A percentile compares a stretch with the other conserved stretches of the same genome.
These are phyloP conservation scores for Drosophila meridionalis DNA, from an alignment of 2,888 invertebrate species.

Conservation along the genomic window DNA sequence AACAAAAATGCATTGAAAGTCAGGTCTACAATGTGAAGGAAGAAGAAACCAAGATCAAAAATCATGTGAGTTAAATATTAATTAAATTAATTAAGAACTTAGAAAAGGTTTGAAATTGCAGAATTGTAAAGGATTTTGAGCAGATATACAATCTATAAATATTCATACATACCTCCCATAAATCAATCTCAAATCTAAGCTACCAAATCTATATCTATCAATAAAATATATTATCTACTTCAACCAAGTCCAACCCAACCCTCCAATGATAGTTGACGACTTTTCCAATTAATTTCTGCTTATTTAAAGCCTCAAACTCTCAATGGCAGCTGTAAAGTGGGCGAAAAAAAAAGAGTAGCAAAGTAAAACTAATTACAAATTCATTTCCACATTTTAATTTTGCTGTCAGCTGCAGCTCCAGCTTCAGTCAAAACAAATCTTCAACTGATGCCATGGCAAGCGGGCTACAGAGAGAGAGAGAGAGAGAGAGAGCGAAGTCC, in stretches of 20 bases:
- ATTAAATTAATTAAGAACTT: no score
- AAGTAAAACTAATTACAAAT: constrained; percentile 83
- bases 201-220: no score
- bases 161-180: no score
- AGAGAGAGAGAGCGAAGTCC: neutral
- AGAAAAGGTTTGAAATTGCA: no score
- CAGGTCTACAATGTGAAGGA: no score
- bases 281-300: constrained; percentile 82
- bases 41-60: no score
- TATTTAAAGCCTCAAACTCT: constrained; percentile 43
- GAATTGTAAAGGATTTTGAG: no score
- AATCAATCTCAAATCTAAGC: no score
- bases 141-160: no score
- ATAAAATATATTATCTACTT: neutral
- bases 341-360: constrained; percentile 58
- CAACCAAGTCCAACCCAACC: neutral
- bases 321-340: constrained; percentile 38
- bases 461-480: neutral
- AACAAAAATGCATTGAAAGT: no score
- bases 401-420: constrained; percentile 75
- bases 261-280: constrained; percentile 28
- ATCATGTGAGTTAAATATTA: no score
- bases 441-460: constrained; percentile 16
- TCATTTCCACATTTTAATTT: constrained; percentile 83
- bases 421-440: constrained; percentile 50